Conservation (phyloP, 2,888 invertebrate genomes). For the Agapetus fuscipes region DNA sequence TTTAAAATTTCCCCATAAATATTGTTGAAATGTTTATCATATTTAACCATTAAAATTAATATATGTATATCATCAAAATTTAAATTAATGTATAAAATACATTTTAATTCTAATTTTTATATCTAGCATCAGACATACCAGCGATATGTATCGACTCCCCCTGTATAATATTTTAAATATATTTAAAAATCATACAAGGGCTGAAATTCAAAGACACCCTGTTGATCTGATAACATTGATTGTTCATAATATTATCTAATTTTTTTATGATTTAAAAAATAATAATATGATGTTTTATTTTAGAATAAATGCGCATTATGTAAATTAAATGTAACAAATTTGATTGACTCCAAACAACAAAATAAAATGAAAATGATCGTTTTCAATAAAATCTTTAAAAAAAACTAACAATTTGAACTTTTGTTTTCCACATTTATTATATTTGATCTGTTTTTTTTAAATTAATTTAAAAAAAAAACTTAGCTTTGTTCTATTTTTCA, state of each 20-base stretch:
- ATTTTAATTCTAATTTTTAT: slow-evolving; percentile 26
- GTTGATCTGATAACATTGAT: slow-evolving; percentile 11
- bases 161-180: slow-evolving; percentile 18
- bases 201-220: slow-evolving; percentile 15
- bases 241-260: slow-evolving; percentile 4
- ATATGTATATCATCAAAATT: slow-evolving; percentile 30
- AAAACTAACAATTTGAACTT: too few relatives aligned
- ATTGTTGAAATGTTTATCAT: neutral
- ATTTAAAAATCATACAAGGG: slow-evolving; percentile 11
- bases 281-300: too few relatives aligned
- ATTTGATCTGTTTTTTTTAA: neutral
- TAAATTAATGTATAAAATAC: slow-evolving; percentile 38
- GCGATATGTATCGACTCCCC: slow-evolving; percentile 22
- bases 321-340: too few relatives aligned
- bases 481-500: too few relatives aligned
- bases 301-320: too few relatives aligned
- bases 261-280: too few relatives aligned
- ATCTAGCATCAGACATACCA: slow-evolving; percentile 20
- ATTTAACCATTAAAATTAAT: neutral
- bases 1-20: neutral
- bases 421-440: neutral
- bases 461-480: neutral
- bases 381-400: too few relatives aligned
- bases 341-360: too few relatives aligned
- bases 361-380: too few relatives aligned